A percentile compares a stretch with the other conserved stretches of the same genome.
These are phyloP conservation scores for Agrypnus murinus DNA, from an alignment of 2,888 invertebrate genomes.

Conservation along the genomic window DNA sequence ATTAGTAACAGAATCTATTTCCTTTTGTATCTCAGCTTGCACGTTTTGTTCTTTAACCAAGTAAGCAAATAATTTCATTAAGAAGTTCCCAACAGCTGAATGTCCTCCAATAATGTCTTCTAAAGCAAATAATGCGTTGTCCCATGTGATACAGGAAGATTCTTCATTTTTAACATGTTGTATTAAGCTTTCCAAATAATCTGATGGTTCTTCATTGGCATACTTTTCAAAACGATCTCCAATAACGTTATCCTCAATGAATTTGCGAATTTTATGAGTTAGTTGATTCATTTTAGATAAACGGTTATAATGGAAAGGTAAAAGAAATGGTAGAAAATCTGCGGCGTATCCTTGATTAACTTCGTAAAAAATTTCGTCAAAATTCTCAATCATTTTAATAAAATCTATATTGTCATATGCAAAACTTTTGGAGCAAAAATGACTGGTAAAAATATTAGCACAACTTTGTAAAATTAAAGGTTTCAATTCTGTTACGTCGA, in stretches of 20 bases:
- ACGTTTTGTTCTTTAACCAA: conserved; percentile 73
- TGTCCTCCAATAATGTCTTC: conserved; percentile 75
- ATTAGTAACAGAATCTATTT: conserved; percentile 71
- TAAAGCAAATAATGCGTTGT: conserved; percentile 73
- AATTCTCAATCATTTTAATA: conserved; percentile 72
- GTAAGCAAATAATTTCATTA: conserved; percentile 76
- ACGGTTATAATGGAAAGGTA: conserved; percentile 73
- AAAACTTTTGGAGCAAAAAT: conserved; percentile 76
- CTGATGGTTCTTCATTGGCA: conserved; percentile 67
- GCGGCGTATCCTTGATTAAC: conserved; percentile 81
- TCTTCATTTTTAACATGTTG: conserved; percentile 71
- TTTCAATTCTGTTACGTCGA: conserved; percentile 67
- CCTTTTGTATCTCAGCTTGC: conserved; percentile 73
- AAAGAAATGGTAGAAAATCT: conserved; percentile 78
- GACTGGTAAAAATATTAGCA: conserved; percentile 77
- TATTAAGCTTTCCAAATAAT: conserved; percentile 77
- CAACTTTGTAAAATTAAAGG: conserved; percentile 72
- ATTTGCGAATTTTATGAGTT: conserved; percentile 74
- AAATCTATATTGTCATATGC: conserved; percentile 71
- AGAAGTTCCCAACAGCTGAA: conserved; percentile 78
- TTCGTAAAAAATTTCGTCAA: conserved; percentile 79
- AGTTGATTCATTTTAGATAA: conserved; percentile 72
- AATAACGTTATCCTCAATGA: conserved; percentile 73
- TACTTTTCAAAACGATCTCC: conserved; percentile 69
- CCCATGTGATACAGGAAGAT: conserved; percentile 71